These are phyloP conservation scores for Epinephelus cyanopodus DNA, from an alignment of 2,113 vertebrate genomes.

Conservation along the genomic window DNA sequence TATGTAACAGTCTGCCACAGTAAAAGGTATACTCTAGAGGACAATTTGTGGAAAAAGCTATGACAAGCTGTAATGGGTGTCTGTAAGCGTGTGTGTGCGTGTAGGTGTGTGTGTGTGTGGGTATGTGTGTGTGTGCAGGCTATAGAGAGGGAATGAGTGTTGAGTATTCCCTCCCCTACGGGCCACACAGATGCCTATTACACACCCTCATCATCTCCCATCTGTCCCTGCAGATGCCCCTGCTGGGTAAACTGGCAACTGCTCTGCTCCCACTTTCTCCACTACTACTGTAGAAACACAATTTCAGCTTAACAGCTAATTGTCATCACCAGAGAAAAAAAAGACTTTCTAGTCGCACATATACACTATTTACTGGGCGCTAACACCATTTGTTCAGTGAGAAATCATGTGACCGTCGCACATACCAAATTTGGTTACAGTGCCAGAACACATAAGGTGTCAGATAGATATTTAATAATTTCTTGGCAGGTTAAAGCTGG, in stretches of 20 bases:
- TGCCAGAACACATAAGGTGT: not conserved
- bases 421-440: not conserved
- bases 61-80: slow-evolving; percentile 76
- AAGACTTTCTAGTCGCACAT: slow-evolving; percentile 17
- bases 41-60: slow-evolving; percentile 77
- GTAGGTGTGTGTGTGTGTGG: slow-evolving; percentile 34
- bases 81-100: slow-evolving; percentile 20
- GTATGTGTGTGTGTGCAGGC: slow-evolving; percentile 41
- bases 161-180: slow-evolving; percentile 74
- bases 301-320: slow-evolving; percentile 34
- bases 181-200: slow-evolving; percentile 79
- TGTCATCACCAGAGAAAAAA: slow-evolving; percentile 30
- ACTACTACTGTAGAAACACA: slow-evolving; percentile 34
- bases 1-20: slow-evolving; percentile 74
- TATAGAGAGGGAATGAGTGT: slow-evolving; percentile 59
- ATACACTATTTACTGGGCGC: slow-evolving; percentile 15
- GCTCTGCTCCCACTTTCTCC: slow-evolving; percentile 48
- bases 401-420: not conserved
- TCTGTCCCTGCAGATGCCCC: slow-evolving; percentile 84
- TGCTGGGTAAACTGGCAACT: slow-evolving; percentile 79
- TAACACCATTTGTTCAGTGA: not conserved
- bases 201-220: slow-evolving; percentile 82
- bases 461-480: not conserved
- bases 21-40: slow-evolving; percentile 78
- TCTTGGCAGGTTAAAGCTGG: slow-evolving; percentile 8